Evolutionary conservation across 1,140 invertebrate genomes (phyloP).

Genomic region (Globodera ellingtonae): DNA sequence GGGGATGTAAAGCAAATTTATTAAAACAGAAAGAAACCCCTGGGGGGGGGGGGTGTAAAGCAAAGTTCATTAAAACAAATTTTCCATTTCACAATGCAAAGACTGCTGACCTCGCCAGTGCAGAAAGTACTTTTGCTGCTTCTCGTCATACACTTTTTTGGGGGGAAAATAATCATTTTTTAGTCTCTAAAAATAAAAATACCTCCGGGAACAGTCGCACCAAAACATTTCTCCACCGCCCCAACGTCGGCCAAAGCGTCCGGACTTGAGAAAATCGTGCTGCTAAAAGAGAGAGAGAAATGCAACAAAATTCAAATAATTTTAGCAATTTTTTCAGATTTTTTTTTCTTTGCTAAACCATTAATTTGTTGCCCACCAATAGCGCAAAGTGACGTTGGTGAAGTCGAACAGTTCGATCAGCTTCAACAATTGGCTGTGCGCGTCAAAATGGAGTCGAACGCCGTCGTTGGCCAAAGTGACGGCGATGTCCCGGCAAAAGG

Average conservation of each 20-base stretch:
- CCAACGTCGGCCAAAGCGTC: slow-evolving; percentile 50
- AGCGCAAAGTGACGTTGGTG: slow-evolving; percentile 55
- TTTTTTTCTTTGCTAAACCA: too few relatives aligned
- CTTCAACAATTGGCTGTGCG: slow-evolving; percentile 52
- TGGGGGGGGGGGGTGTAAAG: too few relatives aligned
- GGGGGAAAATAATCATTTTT: background rate
- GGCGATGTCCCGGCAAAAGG: slow-evolving; percentile 57
- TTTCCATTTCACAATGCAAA: too few relatives aligned
- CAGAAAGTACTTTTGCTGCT: slow-evolving; percentile 59
- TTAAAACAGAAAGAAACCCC: too few relatives aligned
- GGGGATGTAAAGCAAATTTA: too few relatives aligned
- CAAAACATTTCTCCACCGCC: slow-evolving; percentile 60
- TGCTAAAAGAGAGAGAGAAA: slow-evolving; percentile 40
- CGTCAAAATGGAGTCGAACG: slow-evolving; percentile 58
- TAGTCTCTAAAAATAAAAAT: slow-evolving; percentile 31
- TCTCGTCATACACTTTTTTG: slow-evolving; percentile 60
- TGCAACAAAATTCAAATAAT: slow-evolving; percentile 5
- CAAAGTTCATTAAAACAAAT: too few relatives aligned
- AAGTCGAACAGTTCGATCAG: slow-evolving; percentile 64
- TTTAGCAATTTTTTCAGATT: slow-evolving; percentile 13
- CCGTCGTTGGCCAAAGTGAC: slow-evolving; percentile 59
- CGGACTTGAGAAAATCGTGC: slow-evolving; percentile 57
- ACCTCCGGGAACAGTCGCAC: slow-evolving; percentile 64
- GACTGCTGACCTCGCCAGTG: slow-evolving; percentile 54
- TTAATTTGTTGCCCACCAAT: too few relatives aligned